Percentiles rank a stretch among this genome's conserved stretches.
phyloP scores from a whole-genome alignment of 92 coral and sea anemone genomes.

The Anthopleura xanthogrammica region DNA sequence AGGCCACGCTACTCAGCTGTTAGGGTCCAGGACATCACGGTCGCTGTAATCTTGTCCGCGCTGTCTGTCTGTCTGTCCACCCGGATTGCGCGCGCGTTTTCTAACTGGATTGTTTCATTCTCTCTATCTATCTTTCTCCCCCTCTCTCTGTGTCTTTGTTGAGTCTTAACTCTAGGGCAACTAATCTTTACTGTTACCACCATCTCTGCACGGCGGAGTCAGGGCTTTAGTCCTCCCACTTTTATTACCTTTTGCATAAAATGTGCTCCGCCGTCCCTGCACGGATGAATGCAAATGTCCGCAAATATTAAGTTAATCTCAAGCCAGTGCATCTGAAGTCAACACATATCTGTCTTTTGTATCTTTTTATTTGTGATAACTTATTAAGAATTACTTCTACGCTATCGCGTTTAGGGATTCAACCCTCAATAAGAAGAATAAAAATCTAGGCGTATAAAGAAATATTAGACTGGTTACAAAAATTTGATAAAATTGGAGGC shows the following conservation, averaged over 20 bases:
- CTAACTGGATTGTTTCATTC: background rate
- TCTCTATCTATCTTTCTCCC: no score
- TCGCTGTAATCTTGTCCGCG: background rate
- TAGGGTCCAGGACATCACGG: slow-evolving; percentile 3
- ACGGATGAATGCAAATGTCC: no score
- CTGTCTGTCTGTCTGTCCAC: no score
- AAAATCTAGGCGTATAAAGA: slow-evolving; percentile 3
- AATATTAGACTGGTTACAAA: background rate
- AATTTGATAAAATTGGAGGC: background rate
- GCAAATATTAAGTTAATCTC: no score
- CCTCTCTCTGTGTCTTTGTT: no score
- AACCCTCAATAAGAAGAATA: background rate
- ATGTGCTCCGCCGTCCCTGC: no score
- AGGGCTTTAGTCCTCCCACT: no score
- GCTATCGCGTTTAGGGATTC: slow-evolving; percentile 6
- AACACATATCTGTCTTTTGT: background rate
- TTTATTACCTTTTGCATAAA: no score
- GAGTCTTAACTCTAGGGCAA: no score
- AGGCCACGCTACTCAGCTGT: slow-evolving; percentile 25
- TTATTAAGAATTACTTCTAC: background rate
- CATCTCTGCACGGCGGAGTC: no score
- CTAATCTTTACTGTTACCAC: no score
- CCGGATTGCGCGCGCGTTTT: background rate
- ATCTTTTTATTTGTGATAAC: slow-evolving; percentile 7
- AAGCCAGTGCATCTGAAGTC: background rate